These are phyloP conservation scores for Brachyrhaphis roseni DNA, from an alignment of 2,797 vertebrate genomes.

Conservation along the genomic window DNA sequence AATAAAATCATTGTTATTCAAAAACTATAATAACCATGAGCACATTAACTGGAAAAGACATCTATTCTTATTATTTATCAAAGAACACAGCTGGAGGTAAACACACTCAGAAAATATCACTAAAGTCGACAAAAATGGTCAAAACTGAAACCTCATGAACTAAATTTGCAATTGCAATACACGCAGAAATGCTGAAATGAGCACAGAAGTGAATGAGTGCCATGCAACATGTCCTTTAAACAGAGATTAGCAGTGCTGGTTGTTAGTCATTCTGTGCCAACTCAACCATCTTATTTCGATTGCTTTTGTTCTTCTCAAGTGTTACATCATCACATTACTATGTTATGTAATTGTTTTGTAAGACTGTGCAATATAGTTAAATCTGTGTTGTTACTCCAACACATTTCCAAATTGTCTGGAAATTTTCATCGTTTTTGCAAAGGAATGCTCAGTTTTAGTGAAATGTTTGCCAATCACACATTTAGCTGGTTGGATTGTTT, in stretches of 20 bases:
- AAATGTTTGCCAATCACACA: too few relatives aligned
- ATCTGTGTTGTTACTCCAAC: neutral
- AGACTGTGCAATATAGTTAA: neutral
- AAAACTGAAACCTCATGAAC: slow-evolving; percentile 10
- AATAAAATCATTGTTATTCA: slow-evolving; percentile 80
- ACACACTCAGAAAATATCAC: slow-evolving; percentile 26
- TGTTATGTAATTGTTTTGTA: neutral
- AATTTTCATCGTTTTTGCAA: neutral
- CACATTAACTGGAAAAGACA: slow-evolving; percentile 8
- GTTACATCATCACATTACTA: neutral
- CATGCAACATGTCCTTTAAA: slow-evolving; percentile 62
- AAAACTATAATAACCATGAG: slow-evolving; percentile 30
- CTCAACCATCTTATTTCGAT: neutral
- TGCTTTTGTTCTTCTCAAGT: neutral
- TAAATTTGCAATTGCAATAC: slow-evolving; percentile 16
- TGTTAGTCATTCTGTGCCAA: slow-evolving; percentile 24
- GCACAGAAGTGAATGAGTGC: slow-evolving; percentile 24
- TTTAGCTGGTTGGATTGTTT: neutral
- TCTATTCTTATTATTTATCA: slow-evolving; percentile 21
- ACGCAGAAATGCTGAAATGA: slow-evolving; percentile 39
- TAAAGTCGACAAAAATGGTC: slow-evolving; percentile 12
- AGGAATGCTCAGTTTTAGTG: neutral
- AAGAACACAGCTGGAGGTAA: slow-evolving; percentile 40
- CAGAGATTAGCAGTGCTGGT: slow-evolving; percentile 33
- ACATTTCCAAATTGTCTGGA: neutral